These are phyloP conservation scores for Agelas oroides DNA, from an alignment of 37 sponge, comb jelly and placozoan species.

Conservation along the genomic window DNA sequence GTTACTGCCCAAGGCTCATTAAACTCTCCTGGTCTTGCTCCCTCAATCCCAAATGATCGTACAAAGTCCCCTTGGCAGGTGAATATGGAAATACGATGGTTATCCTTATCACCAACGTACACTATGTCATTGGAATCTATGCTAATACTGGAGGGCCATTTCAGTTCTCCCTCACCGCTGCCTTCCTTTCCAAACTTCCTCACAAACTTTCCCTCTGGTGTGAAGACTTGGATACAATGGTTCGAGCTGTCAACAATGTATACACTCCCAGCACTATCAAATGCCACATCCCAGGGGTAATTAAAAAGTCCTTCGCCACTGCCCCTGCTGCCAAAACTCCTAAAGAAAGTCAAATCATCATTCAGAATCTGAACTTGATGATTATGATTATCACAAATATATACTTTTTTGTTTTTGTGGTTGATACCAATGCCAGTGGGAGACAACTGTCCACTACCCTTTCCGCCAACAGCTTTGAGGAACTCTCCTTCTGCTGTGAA, in stretches of 20 bases:
- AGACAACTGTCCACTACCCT: slow-evolving; percentile 16
- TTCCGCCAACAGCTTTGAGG: slow-evolving; percentile 30
- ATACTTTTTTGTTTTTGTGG: slow-evolving; percentile 22
- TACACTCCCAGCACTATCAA: slow-evolving; percentile 50
- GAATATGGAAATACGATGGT: slow-evolving; percentile 27
- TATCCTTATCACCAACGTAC: slow-evolving; percentile 46
- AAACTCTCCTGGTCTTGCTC: slow-evolving; percentile 28
- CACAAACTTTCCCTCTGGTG: slow-evolving; percentile 19
- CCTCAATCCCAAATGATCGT: slow-evolving; percentile 46
- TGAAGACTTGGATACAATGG: slow-evolving; percentile 69
- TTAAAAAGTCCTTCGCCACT: slow-evolving; percentile 48
- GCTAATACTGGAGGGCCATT: background rate
- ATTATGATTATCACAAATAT: slow-evolving; percentile 59
- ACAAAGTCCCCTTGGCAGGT: slow-evolving; percentile 49
- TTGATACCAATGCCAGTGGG: slow-evolving; percentile 56
- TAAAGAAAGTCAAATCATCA: slow-evolving; percentile 46
- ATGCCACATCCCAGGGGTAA: slow-evolving; percentile 45
- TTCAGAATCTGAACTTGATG: slow-evolving; percentile 65
- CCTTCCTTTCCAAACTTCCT: slow-evolving; percentile 22
- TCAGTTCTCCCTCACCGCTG: slow-evolving; percentile 2
- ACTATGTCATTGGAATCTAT: slow-evolving; percentile 28
- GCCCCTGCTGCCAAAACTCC: slow-evolving; percentile 52
- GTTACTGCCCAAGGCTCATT: too few species aligned
- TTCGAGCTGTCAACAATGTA: slow-evolving; percentile 60
- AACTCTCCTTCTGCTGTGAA: slow-evolving; percentile 62